phyloP scores from a whole-genome alignment of 2,113 vertebrate species.

The Syrrhaptes paradoxus region DNA sequence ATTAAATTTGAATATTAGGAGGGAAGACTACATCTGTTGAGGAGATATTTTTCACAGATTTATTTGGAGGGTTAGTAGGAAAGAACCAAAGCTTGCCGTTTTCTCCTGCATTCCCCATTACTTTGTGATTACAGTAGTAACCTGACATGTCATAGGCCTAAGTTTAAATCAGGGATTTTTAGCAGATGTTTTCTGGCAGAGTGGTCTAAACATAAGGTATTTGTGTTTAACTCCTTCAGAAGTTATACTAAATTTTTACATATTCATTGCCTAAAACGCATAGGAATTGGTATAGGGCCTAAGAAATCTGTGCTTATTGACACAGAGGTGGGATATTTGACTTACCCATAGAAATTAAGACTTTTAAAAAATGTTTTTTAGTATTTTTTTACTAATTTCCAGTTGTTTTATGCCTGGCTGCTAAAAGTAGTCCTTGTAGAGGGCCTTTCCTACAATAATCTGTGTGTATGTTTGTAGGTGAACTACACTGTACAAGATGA shows the following conservation, averaged over 20 bases:
- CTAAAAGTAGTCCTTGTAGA: neutral
- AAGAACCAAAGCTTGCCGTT: neutral
- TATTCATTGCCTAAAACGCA: neutral
- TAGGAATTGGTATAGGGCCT: neutral
- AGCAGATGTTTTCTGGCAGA: conserved; percentile 41
- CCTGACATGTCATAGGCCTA: neutral
- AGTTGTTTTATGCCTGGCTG: neutral
- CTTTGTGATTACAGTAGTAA: neutral
- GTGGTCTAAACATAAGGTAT: neutral
- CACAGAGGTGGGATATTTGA: neutral
- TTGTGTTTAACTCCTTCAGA: conserved; percentile 17
- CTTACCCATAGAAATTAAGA: neutral
- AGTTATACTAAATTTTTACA: neutral
- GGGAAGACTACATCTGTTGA: neutral
- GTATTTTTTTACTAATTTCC: neutral
- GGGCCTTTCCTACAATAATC: neutral
- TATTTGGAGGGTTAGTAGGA: neutral
- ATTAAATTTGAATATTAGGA: neutral
- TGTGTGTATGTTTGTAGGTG: neutral
- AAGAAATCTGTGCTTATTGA: neutral
- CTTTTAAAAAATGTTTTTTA: neutral
- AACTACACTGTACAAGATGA: neutral
- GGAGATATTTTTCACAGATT: neutral
- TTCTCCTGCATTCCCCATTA: neutral
- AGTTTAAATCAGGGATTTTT: neutral